These are phyloP conservation scores for Hexactinellida sp. DNA, from an alignment of 37 sponge, comb jelly and placozoan genomes.

Conservation along the genomic window DNA sequence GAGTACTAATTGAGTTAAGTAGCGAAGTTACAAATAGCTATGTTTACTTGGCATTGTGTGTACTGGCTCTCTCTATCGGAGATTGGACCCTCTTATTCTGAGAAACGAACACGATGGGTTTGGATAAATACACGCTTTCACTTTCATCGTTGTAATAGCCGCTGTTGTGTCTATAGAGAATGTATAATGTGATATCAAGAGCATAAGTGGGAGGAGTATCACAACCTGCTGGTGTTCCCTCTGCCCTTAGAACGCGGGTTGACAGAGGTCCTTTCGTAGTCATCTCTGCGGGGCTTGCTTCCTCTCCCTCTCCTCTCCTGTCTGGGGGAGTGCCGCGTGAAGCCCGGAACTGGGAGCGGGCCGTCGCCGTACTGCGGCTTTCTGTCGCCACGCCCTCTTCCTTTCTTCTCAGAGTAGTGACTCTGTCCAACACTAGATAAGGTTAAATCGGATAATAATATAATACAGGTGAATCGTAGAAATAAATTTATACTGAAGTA, in stretches of 20 bases:
- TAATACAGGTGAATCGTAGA: too few relatives aligned
- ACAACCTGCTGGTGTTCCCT: background rate
- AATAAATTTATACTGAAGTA: too few relatives aligned
- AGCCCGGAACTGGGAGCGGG: background rate
- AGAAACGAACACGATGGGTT: conserved; percentile 9
- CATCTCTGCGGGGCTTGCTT: background rate
- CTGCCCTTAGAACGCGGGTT: background rate
- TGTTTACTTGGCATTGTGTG: too few relatives aligned
- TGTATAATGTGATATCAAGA: background rate
- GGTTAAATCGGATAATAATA: too few relatives aligned
- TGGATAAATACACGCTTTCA: background rate
- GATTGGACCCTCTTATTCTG: background rate
- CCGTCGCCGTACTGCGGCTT: background rate
- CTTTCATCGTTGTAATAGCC: background rate
- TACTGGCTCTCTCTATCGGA: background rate
- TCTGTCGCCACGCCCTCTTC: background rate
- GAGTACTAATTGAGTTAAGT: too few relatives aligned
- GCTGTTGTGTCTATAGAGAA: background rate
- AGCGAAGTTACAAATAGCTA: too few relatives aligned
- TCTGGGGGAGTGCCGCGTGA: background rate
- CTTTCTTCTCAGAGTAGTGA: background rate
- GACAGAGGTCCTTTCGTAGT: background rate
- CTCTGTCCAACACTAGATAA: background rate
- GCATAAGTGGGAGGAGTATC: too few relatives aligned
- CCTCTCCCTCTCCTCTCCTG: conserved; percentile 8